Conservation (phyloP, 2,113 vertebrate species). For the Chloropsis hardwickii region DNA sequence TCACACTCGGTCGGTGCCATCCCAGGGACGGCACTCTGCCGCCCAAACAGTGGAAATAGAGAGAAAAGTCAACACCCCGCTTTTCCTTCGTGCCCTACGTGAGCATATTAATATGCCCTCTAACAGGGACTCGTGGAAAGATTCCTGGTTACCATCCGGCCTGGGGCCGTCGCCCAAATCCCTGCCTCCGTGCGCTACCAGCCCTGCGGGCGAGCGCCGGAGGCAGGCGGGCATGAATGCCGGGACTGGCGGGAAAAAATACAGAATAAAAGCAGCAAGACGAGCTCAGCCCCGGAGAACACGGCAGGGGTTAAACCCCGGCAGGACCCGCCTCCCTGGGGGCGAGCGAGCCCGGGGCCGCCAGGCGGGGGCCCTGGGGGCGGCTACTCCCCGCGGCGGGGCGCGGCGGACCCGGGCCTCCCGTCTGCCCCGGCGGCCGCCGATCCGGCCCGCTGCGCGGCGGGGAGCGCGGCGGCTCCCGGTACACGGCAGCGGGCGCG, state of each 20-base stretch:
- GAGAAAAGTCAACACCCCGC: neutral
- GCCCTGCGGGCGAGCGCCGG: neutral
- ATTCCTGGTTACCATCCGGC: neutral
- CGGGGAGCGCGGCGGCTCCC: neutral
- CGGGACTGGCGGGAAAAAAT: neutral
- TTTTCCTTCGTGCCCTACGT: neutral
- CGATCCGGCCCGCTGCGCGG: neutral
- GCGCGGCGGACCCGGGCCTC: neutral
- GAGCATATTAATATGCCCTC: rapidly evolving
- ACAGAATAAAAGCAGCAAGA: neutral
- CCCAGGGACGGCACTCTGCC: neutral
- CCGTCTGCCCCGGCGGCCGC: neutral
- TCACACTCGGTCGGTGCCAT: rapidly evolving
- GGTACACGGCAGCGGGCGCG: neutral
- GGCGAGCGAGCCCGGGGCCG: neutral
- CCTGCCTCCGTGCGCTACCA: neutral
- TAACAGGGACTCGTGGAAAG: neutral
- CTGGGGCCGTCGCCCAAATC: neutral
- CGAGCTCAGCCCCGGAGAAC: neutral
- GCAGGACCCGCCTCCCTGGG: neutral
- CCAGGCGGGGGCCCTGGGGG: neutral
- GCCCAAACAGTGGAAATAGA: neutral
- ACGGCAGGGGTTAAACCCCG: neutral
- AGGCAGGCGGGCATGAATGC: neutral
- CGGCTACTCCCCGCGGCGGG: neutral